Percentiles rank a stretch among this genome's conserved stretches.
These are phyloP conservation scores for Drosophila pandora DNA, from an alignment of 1,140 invertebrate species.

Conservation along the genomic window DNA sequence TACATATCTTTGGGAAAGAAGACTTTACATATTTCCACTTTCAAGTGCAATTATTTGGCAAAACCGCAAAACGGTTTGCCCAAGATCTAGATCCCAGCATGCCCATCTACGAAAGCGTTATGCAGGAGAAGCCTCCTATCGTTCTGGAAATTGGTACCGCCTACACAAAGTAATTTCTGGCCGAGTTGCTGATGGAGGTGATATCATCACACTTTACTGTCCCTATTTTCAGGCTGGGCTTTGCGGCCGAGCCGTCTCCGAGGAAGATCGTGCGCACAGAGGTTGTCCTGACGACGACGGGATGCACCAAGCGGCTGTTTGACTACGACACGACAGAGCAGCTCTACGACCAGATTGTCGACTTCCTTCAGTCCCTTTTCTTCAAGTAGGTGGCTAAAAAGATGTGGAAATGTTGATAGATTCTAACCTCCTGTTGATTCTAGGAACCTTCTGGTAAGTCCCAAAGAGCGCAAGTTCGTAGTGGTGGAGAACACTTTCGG, in stretches of 20 bases:
- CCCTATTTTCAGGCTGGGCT: slow-evolving; percentile 90
- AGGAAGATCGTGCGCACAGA: slow-evolving; percentile 93
- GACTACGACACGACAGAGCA: slow-evolving; percentile 90
- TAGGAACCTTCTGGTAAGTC: slow-evolving; percentile 94
- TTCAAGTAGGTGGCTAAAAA: slow-evolving; percentile 88
- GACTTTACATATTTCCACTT: background rate
- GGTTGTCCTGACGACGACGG: slow-evolving; percentile 88
- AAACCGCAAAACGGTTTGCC: background rate
- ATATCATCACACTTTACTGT: slow-evolving; percentile 67
- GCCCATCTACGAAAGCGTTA: slow-evolving; percentile 91
- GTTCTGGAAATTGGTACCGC: slow-evolving; percentile 95
- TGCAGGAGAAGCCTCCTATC: slow-evolving; percentile 94
- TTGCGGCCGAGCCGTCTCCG: slow-evolving; percentile 94
- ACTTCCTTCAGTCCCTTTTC: slow-evolving; percentile 95
- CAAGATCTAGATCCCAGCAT: slow-evolving; percentile 72
- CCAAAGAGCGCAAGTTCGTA: slow-evolving; percentile 95
- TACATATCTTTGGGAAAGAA: background rate
- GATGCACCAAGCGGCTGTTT: slow-evolving; percentile 88
- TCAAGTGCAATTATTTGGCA: background rate
- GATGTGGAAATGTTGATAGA: background rate
- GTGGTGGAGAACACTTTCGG: slow-evolving; percentile 95
- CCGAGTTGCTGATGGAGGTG: slow-evolving; percentile 13
- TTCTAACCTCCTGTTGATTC: slow-evolving; percentile 9
- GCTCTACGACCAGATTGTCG: slow-evolving; percentile 93
- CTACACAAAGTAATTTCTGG: slow-evolving; percentile 93